These are phyloP conservation scores for Apoderus coryli DNA, from an alignment of 2,888 invertebrate genomes.

Conservation along the genomic window DNA sequence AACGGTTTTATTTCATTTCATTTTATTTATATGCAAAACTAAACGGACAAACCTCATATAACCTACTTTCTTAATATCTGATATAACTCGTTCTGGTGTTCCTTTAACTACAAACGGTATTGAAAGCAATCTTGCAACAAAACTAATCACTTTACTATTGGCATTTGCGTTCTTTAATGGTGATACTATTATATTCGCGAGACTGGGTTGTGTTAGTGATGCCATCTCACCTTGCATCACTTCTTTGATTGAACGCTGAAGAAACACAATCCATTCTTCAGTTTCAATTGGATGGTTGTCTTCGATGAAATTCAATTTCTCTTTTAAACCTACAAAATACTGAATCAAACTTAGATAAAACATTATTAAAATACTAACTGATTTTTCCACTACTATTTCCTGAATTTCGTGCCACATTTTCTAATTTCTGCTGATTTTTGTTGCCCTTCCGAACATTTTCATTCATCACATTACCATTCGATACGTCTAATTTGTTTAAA, in stretches of 20 bases:
- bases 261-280: constrained; percentile 77
- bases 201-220: constrained; percentile 53
- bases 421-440: constrained; percentile 1
- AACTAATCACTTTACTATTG: constrained; percentile 45
- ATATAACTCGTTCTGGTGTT: constrained; percentile 30
- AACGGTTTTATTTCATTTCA: no score
- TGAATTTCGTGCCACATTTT: no score
- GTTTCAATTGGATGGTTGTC: constrained; percentile 53
- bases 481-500: no score
- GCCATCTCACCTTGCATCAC: constrained; percentile 66
- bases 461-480: no score
- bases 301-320: constrained; percentile 23
- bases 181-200: constrained; percentile 40
- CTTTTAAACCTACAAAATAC: constrained; percentile 16
- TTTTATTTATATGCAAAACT: no score
- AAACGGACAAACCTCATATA: no score
- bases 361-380: no score
- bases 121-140: constrained; percentile 47
- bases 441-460: no score
- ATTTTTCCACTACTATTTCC: no score
- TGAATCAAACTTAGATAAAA: background rate
- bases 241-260: constrained; percentile 69
- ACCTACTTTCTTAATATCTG: constrained; percentile 38
- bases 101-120: constrained; percentile 45
- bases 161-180: constrained; percentile 49